Conservation (phyloP, 2,888 invertebrate species). For the Amphipyra tragopoginis region DNA sequence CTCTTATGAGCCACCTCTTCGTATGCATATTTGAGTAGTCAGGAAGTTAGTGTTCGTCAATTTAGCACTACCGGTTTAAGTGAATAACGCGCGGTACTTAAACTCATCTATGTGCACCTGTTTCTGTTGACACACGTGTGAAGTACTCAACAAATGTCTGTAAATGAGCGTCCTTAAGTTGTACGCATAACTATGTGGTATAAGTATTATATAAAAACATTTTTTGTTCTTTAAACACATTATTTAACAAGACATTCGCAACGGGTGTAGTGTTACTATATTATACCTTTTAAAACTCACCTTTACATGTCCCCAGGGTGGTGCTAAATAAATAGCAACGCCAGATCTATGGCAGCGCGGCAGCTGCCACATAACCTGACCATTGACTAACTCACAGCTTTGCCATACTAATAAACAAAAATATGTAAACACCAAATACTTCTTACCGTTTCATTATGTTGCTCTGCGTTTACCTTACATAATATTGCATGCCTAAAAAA, state of each 20-base stretch:
- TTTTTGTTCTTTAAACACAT: background rate
- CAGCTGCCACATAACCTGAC: too few species aligned
- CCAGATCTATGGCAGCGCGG: too few species aligned
- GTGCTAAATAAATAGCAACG: too few species aligned
- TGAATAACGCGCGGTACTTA: slow-evolving; percentile 53
- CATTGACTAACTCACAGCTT: too few species aligned
- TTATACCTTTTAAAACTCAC: too few species aligned
- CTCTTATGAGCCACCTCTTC: slow-evolving; percentile 28
- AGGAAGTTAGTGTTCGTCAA: slow-evolving; percentile 53
- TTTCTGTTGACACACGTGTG: slow-evolving; percentile 52
- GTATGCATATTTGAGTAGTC: slow-evolving; percentile 49
- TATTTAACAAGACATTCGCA: too few species aligned
- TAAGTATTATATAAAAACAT: background rate
- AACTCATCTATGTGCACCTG: slow-evolving; percentile 64
- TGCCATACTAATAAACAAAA: too few species aligned
- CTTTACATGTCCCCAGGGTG: too few species aligned
- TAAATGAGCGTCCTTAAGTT: slow-evolving; percentile 7
- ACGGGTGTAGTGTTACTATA: too few species aligned
- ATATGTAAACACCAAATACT: too few species aligned
- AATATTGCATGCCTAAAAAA: slow-evolving; percentile 30
- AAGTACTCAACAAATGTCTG: slow-evolving; percentile 33
- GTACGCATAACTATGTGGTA: background rate
- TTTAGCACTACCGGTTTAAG: slow-evolving; percentile 54
- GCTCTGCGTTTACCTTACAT: slow-evolving; percentile 15
- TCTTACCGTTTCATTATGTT: background rate